Conservation (phyloP, 2,888 invertebrate genomes). For the Terebella lapidaria region DNA sequence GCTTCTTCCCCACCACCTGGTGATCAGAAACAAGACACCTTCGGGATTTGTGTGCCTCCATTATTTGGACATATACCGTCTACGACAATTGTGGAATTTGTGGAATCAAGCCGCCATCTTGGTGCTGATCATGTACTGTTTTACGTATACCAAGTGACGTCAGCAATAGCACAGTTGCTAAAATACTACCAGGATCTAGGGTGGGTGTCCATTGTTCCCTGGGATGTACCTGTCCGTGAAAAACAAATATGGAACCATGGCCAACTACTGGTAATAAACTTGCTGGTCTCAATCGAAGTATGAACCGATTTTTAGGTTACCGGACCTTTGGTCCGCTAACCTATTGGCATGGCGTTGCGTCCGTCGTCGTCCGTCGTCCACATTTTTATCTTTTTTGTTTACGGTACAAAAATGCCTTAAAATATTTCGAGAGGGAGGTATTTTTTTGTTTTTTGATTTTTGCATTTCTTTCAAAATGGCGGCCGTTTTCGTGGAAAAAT, state of each 20-base stretch:
- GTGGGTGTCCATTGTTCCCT: constrained; percentile 33
- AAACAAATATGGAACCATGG: constrained; percentile 46
- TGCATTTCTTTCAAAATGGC: no score
- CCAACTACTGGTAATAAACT: constrained; percentile 47
- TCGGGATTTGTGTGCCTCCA: constrained; percentile 47
- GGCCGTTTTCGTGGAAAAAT: no score
- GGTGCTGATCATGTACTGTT: constrained; percentile 39
- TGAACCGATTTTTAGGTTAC: constrained; percentile 36
- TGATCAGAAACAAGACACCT: neutral
- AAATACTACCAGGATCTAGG: constrained; percentile 31
- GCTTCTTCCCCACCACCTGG: neutral
- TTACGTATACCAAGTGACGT: constrained; percentile 35
- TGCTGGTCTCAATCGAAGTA: constrained; percentile 48
- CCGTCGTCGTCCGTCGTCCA: no score
- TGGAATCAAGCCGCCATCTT: constrained; percentile 41
- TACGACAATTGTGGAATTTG: constrained; percentile 42
- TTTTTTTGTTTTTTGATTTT: no score
- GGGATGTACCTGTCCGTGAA: constrained; percentile 34
- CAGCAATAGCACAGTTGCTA: constrained; percentile 31
- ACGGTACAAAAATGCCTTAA: no score
- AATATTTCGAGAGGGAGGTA: no score
- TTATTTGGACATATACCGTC: constrained; percentile 40
- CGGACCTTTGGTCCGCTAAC: no score
- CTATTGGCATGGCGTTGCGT: no score
- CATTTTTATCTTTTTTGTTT: no score